Conservation (phyloP, 2,113 vertebrate species). For the Xenus cinereus region DNA sequence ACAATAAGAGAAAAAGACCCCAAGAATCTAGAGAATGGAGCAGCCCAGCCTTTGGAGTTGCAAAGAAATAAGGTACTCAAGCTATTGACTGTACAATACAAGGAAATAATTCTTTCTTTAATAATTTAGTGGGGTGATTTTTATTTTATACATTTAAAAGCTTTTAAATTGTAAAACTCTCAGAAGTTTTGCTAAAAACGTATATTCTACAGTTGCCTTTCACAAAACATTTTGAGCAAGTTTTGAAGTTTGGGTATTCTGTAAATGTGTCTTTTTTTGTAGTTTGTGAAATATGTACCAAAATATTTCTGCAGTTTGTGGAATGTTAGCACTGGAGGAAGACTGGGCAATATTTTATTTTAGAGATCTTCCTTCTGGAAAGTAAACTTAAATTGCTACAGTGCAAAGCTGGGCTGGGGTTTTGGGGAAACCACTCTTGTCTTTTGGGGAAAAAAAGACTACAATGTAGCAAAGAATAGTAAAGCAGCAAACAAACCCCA, state of each 20-base stretch:
- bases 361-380: background rate
- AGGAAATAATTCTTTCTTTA: background rate
- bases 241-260: background rate
- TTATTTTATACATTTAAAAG: background rate
- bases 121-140: background rate
- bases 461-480: background rate
- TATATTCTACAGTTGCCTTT: background rate
- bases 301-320: background rate
- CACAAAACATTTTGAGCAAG: background rate
- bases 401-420: background rate
- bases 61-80: slow-evolving; percentile 76
- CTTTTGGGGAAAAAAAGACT: background rate
- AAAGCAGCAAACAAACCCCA: background rate
- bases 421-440: background rate
- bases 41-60: slow-evolving; percentile 74
- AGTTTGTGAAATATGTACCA: background rate
- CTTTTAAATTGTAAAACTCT: background rate
- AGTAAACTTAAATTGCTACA: background rate
- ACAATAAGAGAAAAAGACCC: slow-evolving; percentile 88
- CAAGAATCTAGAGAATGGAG: slow-evolving; percentile 82
- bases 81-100: background rate
- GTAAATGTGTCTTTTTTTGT: background rate
- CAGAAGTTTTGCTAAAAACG: background rate
- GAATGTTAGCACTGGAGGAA: background rate
- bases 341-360: background rate